Evolutionary conservation across 2,888 invertebrate species (phyloP), one percentile per base, ranked within the genome.

Genomic region (Cremastobaeus sp.): DNA sequence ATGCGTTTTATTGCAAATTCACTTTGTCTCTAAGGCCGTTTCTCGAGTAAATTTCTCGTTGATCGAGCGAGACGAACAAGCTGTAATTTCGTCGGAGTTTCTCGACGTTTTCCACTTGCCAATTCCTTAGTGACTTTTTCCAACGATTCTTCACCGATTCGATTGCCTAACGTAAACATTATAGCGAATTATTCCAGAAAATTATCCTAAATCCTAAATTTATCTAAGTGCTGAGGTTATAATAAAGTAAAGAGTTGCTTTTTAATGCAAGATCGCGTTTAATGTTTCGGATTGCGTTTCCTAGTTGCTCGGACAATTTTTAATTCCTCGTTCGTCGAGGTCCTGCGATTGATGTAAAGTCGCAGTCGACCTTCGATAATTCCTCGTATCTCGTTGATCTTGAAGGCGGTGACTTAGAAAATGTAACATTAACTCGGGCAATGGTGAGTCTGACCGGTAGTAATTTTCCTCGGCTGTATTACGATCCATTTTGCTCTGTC

Each of bases 1-100:
- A 84, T 77, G 81, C 77, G 78, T 81, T 83, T 83, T 81, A 81
- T 83, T 80, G 79, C 80, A 73, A 81, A 81, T 82, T 80, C 82
- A 78, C 77, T 70, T 76, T 68, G 77, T 64, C 74, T 76, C 71
- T 73, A 71, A 66, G 54, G 50, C 60, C 62, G 70, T 69, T 77
- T 76, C 74, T 60, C 74, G 75, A 76, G 76, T 72, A 77, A 78
- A 78, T 80, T 80, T 78, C 78, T 43, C 48, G 73, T 57, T 57
- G 74, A 76, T 77, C 73, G 71, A 62, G 75, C 76, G 71, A 71
- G 71, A 74, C 71, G 72, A 76, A 60, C 65, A 65, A 45, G 59
- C 66, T 70, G 76, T 74, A 78, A 78, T 78, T 78, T 77, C 60
- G 64, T 48, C 62, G 55, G 60, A 37, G 66, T 66, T 71, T 62